Evolutionary conservation across 2,113 vertebrate genomes (phyloP).

Genomic region (rabbit (Oryctolagus cuniculus)): mOryCun1.1 NC_091445.1:8456001-8456500

Average conservation of each 20-base stretch:
- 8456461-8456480: background rate
- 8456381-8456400: background rate
- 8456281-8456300: too few relatives aligned
- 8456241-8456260: too few relatives aligned
- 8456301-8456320: too few relatives aligned
- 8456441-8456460: fast-evolving
- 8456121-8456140: too few relatives aligned
- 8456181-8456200: too few relatives aligned
- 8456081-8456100: background rate
- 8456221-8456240: too few relatives aligned
- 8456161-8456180: too few relatives aligned
- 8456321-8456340: background rate
- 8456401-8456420: background rate
- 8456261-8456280: too few relatives aligned
- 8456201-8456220: too few relatives aligned
- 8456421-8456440: too few relatives aligned
- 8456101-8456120: too few relatives aligned
- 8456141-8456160: too few relatives aligned
- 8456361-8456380: background rate
- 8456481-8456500: background rate
- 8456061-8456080: background rate
- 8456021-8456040: background rate
- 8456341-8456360: background rate
- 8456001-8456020: background rate
- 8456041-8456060: background rate